A percentile compares a stretch with the other conserved stretches of the same genome.
phyloP scores from a whole-genome alignment of 2,113 vertebrate genomes.

The Pseudorhombus dupliciocellatus region DNA sequence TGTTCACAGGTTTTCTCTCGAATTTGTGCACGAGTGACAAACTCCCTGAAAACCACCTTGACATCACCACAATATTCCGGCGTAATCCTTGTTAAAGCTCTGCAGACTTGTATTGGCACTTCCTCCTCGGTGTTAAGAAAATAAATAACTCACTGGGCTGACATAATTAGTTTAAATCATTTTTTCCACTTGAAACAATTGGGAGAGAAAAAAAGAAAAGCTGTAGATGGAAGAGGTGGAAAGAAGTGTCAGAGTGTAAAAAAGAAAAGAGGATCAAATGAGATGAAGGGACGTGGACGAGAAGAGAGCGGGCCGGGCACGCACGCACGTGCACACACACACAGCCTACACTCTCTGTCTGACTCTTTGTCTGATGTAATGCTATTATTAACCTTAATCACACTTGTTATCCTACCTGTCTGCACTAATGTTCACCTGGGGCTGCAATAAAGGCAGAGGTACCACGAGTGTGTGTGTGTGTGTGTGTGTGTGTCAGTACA shows the following conservation, averaged over 20 bases:
- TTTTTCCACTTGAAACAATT: slow-evolving; percentile 63
- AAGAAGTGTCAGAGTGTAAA: slow-evolving; percentile 42
- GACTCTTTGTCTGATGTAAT: slow-evolving; percentile 63
- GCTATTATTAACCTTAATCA: slow-evolving; percentile 71
- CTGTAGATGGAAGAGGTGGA: slow-evolving; percentile 15
- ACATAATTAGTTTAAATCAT: slow-evolving; percentile 61
- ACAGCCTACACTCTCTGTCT: slow-evolving; percentile 27
- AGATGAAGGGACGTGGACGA: slow-evolving; percentile 30
- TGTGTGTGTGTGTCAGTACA: slow-evolving; percentile 7
- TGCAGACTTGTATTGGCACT: slow-evolving; percentile 24
- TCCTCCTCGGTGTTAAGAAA: slow-evolving; percentile 40
- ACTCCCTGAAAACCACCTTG: slow-evolving; percentile 2
- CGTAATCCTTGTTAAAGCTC: slow-evolving; percentile 39
- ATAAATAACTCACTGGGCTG: slow-evolving; percentile 40
- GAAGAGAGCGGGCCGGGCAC: slow-evolving; percentile 17
- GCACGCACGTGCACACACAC: slow-evolving; percentile 26
- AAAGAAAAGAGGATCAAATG: slow-evolving; percentile 31
- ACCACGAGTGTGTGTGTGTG: slow-evolving; percentile 38
- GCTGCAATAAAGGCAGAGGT: slow-evolving; percentile 54
- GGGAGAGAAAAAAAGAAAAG: slow-evolving; percentile 9
- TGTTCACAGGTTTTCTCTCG: not conserved
- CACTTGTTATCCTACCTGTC: slow-evolving; percentile 73
- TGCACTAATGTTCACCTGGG: slow-evolving; percentile 65
- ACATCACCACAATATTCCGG: slow-evolving; percentile 25
- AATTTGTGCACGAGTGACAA: not conserved